A percentile compares a stretch with the other conserved stretches of the same genome.
These are phyloP conservation scores for Aldabrachelys gigantea DNA, from an alignment of 2,113 vertebrate species.

Conservation along the genomic window DNA sequence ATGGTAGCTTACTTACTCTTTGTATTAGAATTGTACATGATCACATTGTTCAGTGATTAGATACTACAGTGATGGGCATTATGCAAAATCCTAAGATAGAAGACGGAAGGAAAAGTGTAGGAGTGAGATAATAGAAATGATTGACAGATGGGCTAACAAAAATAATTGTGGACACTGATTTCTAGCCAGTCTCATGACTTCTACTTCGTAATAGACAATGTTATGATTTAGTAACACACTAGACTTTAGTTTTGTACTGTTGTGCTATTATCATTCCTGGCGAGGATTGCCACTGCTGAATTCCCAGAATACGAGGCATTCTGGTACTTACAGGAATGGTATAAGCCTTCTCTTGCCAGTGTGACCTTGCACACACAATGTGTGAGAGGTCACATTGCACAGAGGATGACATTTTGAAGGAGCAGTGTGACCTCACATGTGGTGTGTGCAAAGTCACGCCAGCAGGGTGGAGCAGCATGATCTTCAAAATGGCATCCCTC, in stretches of 20 bases:
- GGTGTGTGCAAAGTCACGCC: background rate
- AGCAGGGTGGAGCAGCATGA: background rate
- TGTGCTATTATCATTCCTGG: background rate
- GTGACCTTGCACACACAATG: background rate
- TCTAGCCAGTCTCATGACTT: background rate
- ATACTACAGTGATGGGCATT: background rate
- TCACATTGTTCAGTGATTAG: background rate
- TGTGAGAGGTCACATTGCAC: background rate
- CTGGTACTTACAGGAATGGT: background rate
- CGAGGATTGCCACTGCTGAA: background rate
- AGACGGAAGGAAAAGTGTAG: background rate
- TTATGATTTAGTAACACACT: background rate
- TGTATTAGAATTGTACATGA: background rate
- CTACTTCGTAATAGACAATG: background rate
- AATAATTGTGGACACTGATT: background rate
- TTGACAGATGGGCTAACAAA: background rate
- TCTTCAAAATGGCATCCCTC: background rate
- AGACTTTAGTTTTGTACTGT: background rate
- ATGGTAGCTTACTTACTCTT: background rate
- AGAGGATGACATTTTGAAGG: background rate
- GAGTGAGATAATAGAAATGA: background rate
- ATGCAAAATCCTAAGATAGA: background rate
- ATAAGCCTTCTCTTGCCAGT: background rate
- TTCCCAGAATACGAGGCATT: background rate
- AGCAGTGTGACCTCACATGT: background rate